Conservation (phyloP, 2,888 invertebrate genomes). For the Eupelmus urozonus region DNA sequence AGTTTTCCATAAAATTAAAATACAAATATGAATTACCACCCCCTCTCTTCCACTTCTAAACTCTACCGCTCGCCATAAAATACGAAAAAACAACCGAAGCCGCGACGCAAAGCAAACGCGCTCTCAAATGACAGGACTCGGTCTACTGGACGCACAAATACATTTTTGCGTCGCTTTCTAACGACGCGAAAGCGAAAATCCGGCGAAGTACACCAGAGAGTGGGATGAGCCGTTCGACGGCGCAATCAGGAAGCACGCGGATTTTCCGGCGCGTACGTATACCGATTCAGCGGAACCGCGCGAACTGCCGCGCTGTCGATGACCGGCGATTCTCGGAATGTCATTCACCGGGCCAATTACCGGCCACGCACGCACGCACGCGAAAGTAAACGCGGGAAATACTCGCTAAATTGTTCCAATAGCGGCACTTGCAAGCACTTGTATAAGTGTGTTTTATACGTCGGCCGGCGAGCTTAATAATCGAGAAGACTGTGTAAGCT, state of each 20-base stretch:
- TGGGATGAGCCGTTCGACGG: neutral
- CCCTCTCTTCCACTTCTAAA: no score
- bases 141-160: neutral
- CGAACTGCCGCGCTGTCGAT: neutral
- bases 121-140: neutral
- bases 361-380: neutral
- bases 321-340: neutral
- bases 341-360: neutral
- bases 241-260: constrained; percentile 26
- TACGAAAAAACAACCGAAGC: no score
- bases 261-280: neutral
- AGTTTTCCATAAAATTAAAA: no score
- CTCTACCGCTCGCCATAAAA: no score
- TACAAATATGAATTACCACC: neutral
- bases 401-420: constrained; percentile 17
- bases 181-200: constrained; percentile 47
- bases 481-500: neutral
- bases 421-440: neutral
- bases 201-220: neutral
- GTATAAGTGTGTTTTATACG: no score
- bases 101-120: no score
- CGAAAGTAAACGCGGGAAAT: constrained; percentile 21
- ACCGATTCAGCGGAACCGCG: constrained; percentile 1
- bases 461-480: constrained; percentile 11
- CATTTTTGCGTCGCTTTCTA: constrained; percentile 41